These are phyloP conservation scores for Oncopeltus fasciatus DNA, from an alignment of 1,140 invertebrate species.

Conservation along the genomic window DNA sequence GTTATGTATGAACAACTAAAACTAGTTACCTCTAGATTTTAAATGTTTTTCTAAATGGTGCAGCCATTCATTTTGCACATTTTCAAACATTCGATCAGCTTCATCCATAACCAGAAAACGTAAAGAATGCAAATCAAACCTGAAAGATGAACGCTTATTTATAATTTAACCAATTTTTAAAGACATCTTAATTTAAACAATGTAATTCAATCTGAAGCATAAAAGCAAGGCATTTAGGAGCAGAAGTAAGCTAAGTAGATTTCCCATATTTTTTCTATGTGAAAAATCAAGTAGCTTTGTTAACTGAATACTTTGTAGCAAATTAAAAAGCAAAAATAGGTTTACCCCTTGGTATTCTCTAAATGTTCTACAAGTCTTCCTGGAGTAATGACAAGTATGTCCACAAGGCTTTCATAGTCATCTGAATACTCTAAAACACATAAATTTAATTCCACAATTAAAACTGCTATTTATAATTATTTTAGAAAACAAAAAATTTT, in stretches of 20 bases:
- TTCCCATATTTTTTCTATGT: too few relatives aligned
- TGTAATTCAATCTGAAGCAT: too few relatives aligned
- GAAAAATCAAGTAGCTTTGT: too few relatives aligned
- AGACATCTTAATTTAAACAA: too few relatives aligned
- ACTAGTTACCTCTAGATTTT: not conserved
- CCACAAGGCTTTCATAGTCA: slow-evolving; percentile 40
- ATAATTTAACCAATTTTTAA: too few relatives aligned
- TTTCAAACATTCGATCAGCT: slow-evolving; percentile 84
- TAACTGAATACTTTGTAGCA: too few relatives aligned
- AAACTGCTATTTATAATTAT: not conserved
- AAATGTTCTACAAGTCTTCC: slow-evolving; percentile 87
- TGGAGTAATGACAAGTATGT: slow-evolving; percentile 87
- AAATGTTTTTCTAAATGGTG: slow-evolving; percentile 38
- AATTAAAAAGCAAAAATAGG: too few relatives aligned
- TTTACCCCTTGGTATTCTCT: slow-evolving; percentile 70
- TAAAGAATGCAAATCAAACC: slow-evolving; percentile 36
- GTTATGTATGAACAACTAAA: not conserved
- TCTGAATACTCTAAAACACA: not conserved
- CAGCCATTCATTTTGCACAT: slow-evolving; percentile 66
- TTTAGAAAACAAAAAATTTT: not conserved
- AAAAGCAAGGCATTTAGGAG: too few relatives aligned
- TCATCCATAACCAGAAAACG: slow-evolving; percentile 88
- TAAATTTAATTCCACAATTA: too few relatives aligned
- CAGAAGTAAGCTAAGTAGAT: too few relatives aligned
- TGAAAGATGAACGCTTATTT: too few relatives aligned